Evolutionary conservation across 2,113 vertebrate species (phyloP), one percentile per base, ranked within the genome.

Genomic region (Plecturocebus donacophilus): DNA sequence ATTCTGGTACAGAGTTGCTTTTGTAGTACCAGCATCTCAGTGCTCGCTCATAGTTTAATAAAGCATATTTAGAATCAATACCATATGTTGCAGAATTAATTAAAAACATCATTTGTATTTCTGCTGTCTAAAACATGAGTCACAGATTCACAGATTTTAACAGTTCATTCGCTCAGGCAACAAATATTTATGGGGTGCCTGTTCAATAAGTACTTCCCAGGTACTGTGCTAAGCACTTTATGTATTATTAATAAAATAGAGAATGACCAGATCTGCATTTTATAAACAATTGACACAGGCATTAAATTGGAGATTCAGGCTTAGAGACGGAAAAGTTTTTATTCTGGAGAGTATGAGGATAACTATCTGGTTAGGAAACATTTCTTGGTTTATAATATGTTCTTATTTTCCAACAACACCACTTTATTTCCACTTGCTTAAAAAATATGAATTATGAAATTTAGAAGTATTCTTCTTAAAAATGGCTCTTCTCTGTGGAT

Each of bases 61-160:
- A 95, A 91, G 73, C 58, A 77, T 80, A 84, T 92, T 97, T 97
- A 89, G 89, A 95, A 93, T 79, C 91, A 93, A 95, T 97, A 70
- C 85, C 86, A 97, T 96, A 97, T 96, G 93, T 89, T 93, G 54
- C 75, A 75, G 79, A 93, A 95, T 91, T 97, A 96, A 95, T 88
- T 95, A 88, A 97, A 95, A 91, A 71, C 56, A 93, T 71, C 56
- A 95, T 95, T 96, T 95, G 86, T 90, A 97, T 84, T 71, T 92
- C 89, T 97, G 35, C 23, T 64, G 32, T 76, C n/a, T 97, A 94
- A 93, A 92, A n/a, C 84, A 68, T 95, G 97, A 95, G 49, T 92
- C 92, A 97, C 42, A 92, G 87, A 95, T 87, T 95, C 92, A 97
- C 47, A 92, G 87, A 95, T 87, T 95, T 97, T 79, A 94, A 52